These are phyloP conservation scores for Metaphire vulgaris DNA, from an alignment of 1,140 invertebrate species.

Conservation along the genomic window DNA sequence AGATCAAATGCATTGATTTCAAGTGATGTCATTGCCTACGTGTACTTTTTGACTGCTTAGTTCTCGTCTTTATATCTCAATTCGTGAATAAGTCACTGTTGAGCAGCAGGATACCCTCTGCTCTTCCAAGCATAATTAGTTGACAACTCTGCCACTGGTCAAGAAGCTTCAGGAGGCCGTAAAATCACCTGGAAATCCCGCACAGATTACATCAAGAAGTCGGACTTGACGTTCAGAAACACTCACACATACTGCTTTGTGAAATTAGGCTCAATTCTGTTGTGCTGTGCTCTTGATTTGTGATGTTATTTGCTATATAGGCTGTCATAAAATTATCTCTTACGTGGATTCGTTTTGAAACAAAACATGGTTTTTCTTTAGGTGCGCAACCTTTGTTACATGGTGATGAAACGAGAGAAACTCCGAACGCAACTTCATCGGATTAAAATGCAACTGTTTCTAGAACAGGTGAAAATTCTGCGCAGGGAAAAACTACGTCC, in stretches of 20 bases:
- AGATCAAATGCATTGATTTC: too few relatives aligned
- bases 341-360: too few relatives aligned
- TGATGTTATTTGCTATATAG: not conserved
- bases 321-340: not conserved
- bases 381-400: constrained; percentile 91
- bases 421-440: constrained; percentile 76
- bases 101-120: too few relatives aligned
- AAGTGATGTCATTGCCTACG: too few relatives aligned
- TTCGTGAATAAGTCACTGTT: too few relatives aligned
- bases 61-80: too few relatives aligned
- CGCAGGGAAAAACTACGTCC: constrained; percentile 7
- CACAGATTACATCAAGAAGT: not conserved
- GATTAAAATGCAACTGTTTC: constrained; percentile 82
- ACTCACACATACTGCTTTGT: not conserved
- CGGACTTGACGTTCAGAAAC: not conserved
- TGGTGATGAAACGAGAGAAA: constrained; percentile 89
- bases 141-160: too few relatives aligned
- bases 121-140: too few relatives aligned
- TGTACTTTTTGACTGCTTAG: too few relatives aligned
- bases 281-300: too few relatives aligned
- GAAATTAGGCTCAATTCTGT: not conserved
- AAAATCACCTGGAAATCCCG: not conserved
- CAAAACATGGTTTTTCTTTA: too few relatives aligned
- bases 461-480: constrained; percentile 62
- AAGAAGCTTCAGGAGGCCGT: too few relatives aligned